Evolutionary conservation across 2,797 vertebrate species (phyloP).

Genomic region (Nyctibius grandis): DNA sequence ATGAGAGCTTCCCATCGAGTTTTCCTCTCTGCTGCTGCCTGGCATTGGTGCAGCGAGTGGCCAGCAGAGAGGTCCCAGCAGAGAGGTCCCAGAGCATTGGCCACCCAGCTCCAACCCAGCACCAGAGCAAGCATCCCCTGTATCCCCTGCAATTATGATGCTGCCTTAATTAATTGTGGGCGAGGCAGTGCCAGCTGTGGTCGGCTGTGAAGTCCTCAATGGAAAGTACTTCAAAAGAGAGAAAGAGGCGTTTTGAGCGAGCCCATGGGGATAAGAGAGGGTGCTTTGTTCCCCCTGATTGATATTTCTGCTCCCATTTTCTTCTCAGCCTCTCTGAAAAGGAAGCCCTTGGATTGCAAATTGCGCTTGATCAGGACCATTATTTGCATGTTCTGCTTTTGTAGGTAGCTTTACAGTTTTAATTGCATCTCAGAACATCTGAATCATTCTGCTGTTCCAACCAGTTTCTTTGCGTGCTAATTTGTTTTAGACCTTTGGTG

Average conservation of each 20-base stretch:
- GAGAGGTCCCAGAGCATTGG: not conserved
- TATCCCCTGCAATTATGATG: not conserved
- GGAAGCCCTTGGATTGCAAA: not conserved
- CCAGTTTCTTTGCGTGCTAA: not conserved
- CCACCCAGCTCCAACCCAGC: not conserved
- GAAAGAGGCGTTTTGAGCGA: not conserved
- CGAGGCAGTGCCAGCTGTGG: not conserved
- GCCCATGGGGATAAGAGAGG: not conserved
- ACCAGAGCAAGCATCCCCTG: accelerated
- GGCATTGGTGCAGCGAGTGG: accelerated
- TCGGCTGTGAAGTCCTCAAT: not conserved
- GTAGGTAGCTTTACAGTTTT: not conserved
- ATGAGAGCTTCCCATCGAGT: not conserved
- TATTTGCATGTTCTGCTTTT: not conserved
- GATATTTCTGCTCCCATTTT: not conserved
- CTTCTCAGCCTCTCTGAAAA: not conserved
- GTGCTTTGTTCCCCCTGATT: not conserved
- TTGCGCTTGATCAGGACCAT: not conserved
- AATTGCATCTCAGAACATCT: not conserved
- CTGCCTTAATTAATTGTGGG: not conserved
- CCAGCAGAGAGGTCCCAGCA: not conserved
- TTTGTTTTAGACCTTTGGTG: slow-evolving; percentile 39
- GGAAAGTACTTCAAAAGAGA: not conserved
- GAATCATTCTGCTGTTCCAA: not conserved
- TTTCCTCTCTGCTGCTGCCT: not conserved